Evolutionary conservation across 2,797 vertebrate genomes (phyloP), one percentile per base, ranked within the genome.

Genomic region (Valencia hispanica): DNA sequence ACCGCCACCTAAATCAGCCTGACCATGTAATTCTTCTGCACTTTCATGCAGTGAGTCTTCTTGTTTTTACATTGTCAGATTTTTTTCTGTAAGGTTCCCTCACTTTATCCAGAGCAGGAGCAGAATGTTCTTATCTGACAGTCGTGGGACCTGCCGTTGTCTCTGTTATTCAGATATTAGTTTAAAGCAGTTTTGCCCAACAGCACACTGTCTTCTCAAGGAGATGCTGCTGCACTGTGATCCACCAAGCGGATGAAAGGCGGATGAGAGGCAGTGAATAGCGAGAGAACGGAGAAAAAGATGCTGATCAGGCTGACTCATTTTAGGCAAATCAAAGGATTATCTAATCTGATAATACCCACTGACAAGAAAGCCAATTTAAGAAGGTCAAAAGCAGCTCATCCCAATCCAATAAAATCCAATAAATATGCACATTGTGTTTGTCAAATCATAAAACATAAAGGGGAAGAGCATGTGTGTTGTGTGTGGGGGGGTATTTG

Each of bases 321-420:
- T 71, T 57, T 86, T 88, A 83, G 70, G 82, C 48, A 87, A 91
- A 89, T 88, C 87, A 88, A 88, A 89, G 87, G 91, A 86, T 82
- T 83, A 86, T 90, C 84, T 89, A 84, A 85, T 89, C 85, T 92
- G 88, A 91, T 91, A 79, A 91, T 91, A 84, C 86, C 74, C 75
- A 72, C 10, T 80, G 78, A 90, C 85, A 84, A 50, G 80, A 86
- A 87, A 82, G 85, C 72, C 79, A 75, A 83, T 81, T 72, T 74
- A n/a, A 34, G 79, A 73, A 76, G 82, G 86, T 83, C 86, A 90
- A 76, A 79, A 79, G 76, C 79, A 78, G 86, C 81, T 88, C 81
- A 85, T 72, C 66, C 32, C 80, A 90, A 92, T 90, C 84, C 83
- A 85, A 81, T 86, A 90, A 79, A 77, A 84, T 75, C 25, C 78